phyloP scores from a whole-genome alignment of 2,113 vertebrate genomes.

The Sphaerodactylus townsendi region DNA sequence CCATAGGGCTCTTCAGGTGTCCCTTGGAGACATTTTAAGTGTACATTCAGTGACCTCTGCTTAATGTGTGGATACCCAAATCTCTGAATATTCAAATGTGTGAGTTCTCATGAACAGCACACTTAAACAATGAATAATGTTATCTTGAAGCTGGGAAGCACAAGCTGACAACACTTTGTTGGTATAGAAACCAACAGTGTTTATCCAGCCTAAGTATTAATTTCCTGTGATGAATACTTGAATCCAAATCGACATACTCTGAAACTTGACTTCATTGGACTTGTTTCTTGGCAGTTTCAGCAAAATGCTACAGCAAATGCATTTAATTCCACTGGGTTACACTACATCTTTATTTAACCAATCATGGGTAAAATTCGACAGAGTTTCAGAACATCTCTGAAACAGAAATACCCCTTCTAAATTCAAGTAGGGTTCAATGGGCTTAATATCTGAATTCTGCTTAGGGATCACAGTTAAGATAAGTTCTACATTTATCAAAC shows the following conservation, averaged over 20 bases:
- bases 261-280: constrained; percentile 18
- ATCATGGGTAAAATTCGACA: background rate
- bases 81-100: background rate
- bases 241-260: constrained; percentile 2
- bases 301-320: background rate
- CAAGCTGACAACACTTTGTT: background rate
- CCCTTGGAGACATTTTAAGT: background rate
- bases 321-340: background rate
- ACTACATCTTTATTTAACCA: background rate
- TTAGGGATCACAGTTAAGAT: background rate
- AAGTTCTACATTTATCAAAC: background rate
- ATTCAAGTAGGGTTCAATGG: too few species aligned
- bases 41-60: background rate
- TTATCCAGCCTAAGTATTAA: constrained; percentile 13
- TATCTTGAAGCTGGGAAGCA: background rate
- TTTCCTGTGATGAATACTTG: constrained; percentile 9
- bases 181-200: background rate
- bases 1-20: background rate
- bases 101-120: background rate
- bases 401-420: too few species aligned
- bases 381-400: too few species aligned
- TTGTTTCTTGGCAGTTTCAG: constrained; percentile 6
- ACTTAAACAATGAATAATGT: background rate
- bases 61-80: background rate
- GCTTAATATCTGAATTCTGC: too few species aligned